Evolutionary conservation across 2,797 vertebrate genomes (phyloP).

Genomic region (Diglossa cyanea): DNA sequence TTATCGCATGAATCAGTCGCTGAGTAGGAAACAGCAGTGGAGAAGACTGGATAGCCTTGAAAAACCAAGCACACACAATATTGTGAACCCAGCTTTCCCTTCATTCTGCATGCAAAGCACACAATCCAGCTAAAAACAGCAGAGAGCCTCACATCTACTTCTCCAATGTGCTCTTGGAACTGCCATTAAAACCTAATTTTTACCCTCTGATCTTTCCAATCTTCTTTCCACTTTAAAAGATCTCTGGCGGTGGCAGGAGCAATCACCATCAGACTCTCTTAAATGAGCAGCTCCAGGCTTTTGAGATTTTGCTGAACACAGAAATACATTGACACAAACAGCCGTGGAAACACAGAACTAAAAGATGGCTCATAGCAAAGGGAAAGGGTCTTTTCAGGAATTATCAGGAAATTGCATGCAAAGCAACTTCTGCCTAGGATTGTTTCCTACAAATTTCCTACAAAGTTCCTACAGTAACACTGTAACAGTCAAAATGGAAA

Average conservation of each 20-base stretch:
- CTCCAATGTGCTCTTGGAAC: not conserved
- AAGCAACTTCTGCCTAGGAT: not conserved
- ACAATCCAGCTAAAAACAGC: not conserved
- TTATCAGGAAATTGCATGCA: not conserved
- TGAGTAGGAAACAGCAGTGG: not conserved
- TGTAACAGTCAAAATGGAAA: not conserved
- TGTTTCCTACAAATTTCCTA: not conserved
- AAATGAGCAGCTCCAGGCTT: not conserved
- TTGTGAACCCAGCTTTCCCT: not conserved
- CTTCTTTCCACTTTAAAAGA: conserved; percentile 23
- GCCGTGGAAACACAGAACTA: not conserved
- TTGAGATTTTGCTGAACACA: not conserved
- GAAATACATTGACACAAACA: not conserved
- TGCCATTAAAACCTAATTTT: not conserved
- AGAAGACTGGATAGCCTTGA: not conserved
- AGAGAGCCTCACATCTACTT: not conserved
- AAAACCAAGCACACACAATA: not conserved
- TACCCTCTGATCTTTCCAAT: not conserved
- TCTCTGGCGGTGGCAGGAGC: not conserved
- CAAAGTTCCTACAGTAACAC: no score
- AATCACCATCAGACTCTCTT: not conserved
- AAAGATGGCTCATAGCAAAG: not conserved
- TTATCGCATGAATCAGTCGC: not conserved
- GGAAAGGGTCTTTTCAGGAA: not conserved
- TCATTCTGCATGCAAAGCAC: not conserved